Conservation (phyloP, 2,797 vertebrate genomes). For the Brachyalestes nurse region DNA sequence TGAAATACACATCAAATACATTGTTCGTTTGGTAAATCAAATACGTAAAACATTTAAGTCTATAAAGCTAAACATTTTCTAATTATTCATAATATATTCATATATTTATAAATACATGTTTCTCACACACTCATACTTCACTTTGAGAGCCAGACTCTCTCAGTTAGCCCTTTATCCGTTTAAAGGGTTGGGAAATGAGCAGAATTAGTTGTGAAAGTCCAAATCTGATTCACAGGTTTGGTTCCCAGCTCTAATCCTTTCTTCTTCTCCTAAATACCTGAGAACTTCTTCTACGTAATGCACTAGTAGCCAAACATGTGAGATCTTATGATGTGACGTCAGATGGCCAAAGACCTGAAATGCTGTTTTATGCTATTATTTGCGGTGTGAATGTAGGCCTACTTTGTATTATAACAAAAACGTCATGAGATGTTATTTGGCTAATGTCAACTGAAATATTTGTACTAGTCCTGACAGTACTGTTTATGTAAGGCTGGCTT, state of each 20-base stretch:
- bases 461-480: neutral
- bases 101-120: neutral
- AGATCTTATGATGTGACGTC: constrained; percentile 11
- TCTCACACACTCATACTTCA: neutral
- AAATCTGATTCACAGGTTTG: constrained; percentile 16
- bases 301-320: neutral
- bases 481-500: neutral
- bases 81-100: too few species aligned
- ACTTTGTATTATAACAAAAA: neutral
- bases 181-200: constrained; percentile 8
- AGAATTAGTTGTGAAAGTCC: constrained; percentile 15
- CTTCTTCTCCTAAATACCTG: neutral
- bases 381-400: neutral
- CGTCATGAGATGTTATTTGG: neutral
- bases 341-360: constrained; percentile 1
- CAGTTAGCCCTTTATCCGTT: constrained; percentile 2
- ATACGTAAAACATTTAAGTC: too few species aligned
- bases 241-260: neutral
- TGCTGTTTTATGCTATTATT: neutral
- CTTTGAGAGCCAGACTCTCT: neutral
- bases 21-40: too few species aligned
- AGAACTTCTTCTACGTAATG: neutral
- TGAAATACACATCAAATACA: too few species aligned
- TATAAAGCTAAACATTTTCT: too few species aligned
- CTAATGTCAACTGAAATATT: neutral